Conservation (phyloP, 2,113 vertebrate species). For the Periophthalmodon schlosseri region DNA sequence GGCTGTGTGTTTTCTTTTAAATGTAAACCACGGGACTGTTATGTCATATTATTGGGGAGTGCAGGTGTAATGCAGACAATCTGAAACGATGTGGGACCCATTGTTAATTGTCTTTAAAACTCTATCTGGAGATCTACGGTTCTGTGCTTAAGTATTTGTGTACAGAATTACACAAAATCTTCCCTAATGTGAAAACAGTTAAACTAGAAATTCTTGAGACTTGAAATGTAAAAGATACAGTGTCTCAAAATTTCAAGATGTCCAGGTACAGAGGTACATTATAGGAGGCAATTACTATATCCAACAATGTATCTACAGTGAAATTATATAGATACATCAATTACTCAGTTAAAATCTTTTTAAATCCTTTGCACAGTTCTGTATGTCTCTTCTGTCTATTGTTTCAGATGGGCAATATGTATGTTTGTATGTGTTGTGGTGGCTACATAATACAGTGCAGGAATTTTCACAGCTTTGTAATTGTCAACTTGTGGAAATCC, state of each 20-base stretch:
- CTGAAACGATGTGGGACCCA: slow-evolving; percentile 9
- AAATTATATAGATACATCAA: background rate
- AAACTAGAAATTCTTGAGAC: no score
- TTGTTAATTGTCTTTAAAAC: background rate
- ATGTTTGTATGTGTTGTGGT: background rate
- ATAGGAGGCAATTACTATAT: no score
- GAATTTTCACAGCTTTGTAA: slow-evolving; percentile 23
- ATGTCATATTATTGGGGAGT: background rate
- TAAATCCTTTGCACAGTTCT: background rate
- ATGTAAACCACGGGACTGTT: slow-evolving; percentile 10
- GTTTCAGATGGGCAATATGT: background rate
- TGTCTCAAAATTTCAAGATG: no score
- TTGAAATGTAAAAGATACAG: no score
- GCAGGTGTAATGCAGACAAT: slow-evolving; percentile 8
- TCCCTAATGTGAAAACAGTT: no score
- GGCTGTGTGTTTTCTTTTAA: slow-evolving; percentile 20
- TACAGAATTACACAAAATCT: background rate
- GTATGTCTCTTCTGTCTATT: background rate
- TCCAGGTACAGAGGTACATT: no score
- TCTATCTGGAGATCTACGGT: background rate
- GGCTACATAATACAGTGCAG: slow-evolving; percentile 5
- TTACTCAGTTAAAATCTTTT: background rate
- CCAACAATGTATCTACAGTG: no score
- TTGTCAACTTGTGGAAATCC: slow-evolving; percentile 9
- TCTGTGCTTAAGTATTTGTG: background rate